Evolutionary conservation across 2,797 vertebrate genomes (phyloP).

Genomic region (Monodelphis domestica): DNA sequence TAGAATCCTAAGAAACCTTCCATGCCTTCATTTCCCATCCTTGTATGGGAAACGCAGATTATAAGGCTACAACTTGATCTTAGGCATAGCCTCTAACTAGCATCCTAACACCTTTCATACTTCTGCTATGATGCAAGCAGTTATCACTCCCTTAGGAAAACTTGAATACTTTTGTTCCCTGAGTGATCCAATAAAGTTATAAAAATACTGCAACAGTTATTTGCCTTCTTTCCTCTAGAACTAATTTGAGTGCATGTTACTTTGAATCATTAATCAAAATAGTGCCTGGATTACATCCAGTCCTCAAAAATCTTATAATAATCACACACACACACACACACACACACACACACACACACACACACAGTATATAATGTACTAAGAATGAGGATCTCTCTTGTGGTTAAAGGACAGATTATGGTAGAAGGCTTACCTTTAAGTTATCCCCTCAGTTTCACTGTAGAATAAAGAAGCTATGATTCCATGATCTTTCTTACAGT

Average conservation of each 20-base stretch:
- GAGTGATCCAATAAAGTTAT: background rate
- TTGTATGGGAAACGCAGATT: background rate
- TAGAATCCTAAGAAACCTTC: background rate
- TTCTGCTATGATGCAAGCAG: background rate
- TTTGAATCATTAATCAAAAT: background rate
- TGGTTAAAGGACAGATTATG: conserved; percentile 20
- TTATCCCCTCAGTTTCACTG: background rate
- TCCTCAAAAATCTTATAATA: background rate
- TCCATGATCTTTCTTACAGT: background rate
- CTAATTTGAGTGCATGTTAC: background rate
- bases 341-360: background rate
- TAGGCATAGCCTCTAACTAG: background rate
- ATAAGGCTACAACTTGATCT: background rate
- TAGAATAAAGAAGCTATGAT: background rate
- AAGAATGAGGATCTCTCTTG: conserved; percentile 44
- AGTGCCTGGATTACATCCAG: background rate
- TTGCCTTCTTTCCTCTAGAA: background rate
- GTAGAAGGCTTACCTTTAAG: background rate
- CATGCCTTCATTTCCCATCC: background rate
- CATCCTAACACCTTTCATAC: background rate
- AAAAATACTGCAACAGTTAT: background rate
- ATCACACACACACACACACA: background rate
- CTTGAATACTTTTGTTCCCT: background rate
- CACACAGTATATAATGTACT: background rate
- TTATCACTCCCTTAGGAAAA: background rate